Evolutionary conservation across 2,888 invertebrate genomes (phyloP).

Genomic region (Villa cingulata): DNA sequence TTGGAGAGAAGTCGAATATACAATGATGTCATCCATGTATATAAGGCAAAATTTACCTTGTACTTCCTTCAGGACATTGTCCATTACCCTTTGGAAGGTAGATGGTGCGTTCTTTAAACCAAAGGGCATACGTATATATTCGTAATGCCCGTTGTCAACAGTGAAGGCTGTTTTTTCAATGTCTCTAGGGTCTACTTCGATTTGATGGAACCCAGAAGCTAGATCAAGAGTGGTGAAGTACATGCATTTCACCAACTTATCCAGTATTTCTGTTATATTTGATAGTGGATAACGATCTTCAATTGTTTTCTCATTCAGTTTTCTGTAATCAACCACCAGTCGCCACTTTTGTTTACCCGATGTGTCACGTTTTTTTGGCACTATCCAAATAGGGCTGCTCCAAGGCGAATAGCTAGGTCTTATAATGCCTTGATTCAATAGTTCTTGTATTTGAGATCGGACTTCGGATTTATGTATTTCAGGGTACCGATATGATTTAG

Average conservation of each 20-base stretch:
- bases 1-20: constrained; percentile 18
- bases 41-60: constrained; percentile 14
- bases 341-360: constrained; percentile 21
- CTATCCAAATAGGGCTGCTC: constrained; percentile 1
- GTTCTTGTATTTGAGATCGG: constrained; percentile 14
- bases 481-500: constrained; percentile 18
- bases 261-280: constrained; percentile 25
- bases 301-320: constrained; percentile 26
- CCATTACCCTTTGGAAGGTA: constrained; percentile 5
- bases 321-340: constrained; percentile 26
- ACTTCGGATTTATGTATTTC: constrained; percentile 19
- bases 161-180: constrained; percentile 13
- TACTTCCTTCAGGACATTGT: constrained; percentile 17
- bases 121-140: too few relatives aligned
- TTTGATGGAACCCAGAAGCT: constrained; percentile 21
- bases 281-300: constrained; percentile 24
- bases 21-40: constrained; percentile 21
- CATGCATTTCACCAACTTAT: constrained; percentile 24
- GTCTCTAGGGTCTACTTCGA: constrained; percentile 13
- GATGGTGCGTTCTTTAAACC: too few relatives aligned
- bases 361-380: constrained; percentile 14
- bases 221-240: constrained; percentile 24
- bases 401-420: constrained; percentile 1
- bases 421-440: constrained; percentile 14
- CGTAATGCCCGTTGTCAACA: constrained; percentile 9